Conservation (phyloP, 2,797 vertebrate species). For the Synaphobranchus kaupii region DNA sequence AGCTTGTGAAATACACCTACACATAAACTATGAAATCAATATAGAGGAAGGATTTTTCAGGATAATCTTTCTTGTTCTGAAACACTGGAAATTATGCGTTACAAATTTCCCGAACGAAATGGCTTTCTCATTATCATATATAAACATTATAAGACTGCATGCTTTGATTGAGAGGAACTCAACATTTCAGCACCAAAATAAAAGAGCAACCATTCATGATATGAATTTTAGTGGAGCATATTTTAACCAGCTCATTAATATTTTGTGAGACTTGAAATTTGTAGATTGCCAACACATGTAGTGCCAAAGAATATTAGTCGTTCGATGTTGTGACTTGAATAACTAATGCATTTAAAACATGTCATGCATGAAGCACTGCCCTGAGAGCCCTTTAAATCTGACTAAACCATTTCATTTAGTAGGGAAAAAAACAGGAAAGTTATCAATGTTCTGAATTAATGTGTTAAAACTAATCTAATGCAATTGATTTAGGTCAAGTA, state of each 20-base stretch:
- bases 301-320: constrained; percentile 18
- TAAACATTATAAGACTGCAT: constrained; percentile 42
- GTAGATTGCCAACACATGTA: constrained; percentile 8
- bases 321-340: constrained; percentile 19
- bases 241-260: constrained; percentile 14
- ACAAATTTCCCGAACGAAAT: constrained; percentile 29
- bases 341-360: background rate
- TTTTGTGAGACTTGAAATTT: constrained; percentile 13
- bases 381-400: background rate
- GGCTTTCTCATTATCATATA: constrained; percentile 47
- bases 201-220: constrained; percentile 40
- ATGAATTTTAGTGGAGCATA: constrained; percentile 32
- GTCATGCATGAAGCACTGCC: background rate
- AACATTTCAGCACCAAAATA: constrained; percentile 34
- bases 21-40: background rate
- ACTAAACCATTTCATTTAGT: constrained; percentile 3
- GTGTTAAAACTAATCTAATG: background rate
- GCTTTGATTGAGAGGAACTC: constrained; percentile 39
- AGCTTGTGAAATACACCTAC: background rate
- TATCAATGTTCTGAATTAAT: background rate
- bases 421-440: background rate
- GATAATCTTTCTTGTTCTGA: background rate
- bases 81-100: constrained; percentile 27
- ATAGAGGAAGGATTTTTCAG: constrained; percentile 21
- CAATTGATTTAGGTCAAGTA: background rate